Evolutionary conservation across 2,113 vertebrate genomes (phyloP), one percentile per base, ranked within the genome.

Genomic region (Solea senegalensis): DNA sequence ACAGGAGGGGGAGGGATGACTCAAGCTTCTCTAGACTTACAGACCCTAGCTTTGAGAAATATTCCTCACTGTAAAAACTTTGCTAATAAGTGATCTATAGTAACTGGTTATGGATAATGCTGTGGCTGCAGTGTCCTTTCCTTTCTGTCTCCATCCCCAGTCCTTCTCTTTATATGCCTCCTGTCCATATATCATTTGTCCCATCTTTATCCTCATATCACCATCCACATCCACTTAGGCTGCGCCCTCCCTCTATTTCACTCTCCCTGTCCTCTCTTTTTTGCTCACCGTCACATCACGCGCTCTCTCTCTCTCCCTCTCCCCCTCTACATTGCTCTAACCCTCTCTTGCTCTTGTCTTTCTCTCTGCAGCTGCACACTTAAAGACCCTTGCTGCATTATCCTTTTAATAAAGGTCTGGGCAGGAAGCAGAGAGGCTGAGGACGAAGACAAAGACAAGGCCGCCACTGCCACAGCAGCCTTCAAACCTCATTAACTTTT

Each of bases 401-500:
- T 92, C 81, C 85, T 90, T 83, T 89, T 87, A 92, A 92, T 90
- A 93, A 92, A 90, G 89, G 87, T 85, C 81, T 68, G 74, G 73
- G 74, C 88, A 91, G 88, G 78, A 90, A 86, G 88, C 86, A 89
- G 61, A 75, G 91, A 92, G 87, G 86, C 82, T 90, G 84, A 87
- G 87, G 87, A 90, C 76, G 15, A 76, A 86, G 84, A 92, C 86
- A 91, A 92, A 91, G 87, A 81, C 76, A 27, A 88, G 89, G 87
- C 84, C 54, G 67, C 78, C 52, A 70, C 89, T 90, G 86, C 90
- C 73, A 90, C 88, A 80, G 84, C 86, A 89, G 89, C 88, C 90
- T 91, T 93, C 88, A 91, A 88, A 91, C 84, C 87, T 92, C 90
- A 92, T 94, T 91, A 91, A 92, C 90, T 92, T 91, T 90, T 92